These are phyloP conservation scores for Amiota mariae DNA, from an alignment of 2,888 invertebrate genomes.

Conservation along the genomic window DNA sequence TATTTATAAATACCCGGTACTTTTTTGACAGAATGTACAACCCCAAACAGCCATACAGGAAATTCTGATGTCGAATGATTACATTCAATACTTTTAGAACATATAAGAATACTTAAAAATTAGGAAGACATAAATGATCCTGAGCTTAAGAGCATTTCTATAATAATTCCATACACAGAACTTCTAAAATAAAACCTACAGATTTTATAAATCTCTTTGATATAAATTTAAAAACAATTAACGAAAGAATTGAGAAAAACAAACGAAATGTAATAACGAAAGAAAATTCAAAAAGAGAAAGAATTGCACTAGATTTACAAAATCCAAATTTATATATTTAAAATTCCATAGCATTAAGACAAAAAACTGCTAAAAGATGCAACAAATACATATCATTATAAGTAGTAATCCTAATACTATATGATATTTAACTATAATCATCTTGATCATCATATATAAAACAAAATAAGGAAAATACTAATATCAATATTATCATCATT, in stretches of 20 bases:
- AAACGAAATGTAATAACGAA: conserved; percentile 21
- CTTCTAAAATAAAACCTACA: too few relatives aligned
- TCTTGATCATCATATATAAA: too few relatives aligned
- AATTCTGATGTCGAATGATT: too few relatives aligned
- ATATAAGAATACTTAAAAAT: conserved; percentile 21
- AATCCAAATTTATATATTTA: conserved; percentile 18
- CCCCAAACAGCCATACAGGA: conserved; percentile 38
- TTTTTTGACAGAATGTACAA: too few relatives aligned
- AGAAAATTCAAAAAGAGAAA: too few relatives aligned
- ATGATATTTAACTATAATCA: too few relatives aligned
- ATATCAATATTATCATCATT: too few relatives aligned
- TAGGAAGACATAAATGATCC: conserved; percentile 7
- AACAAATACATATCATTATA: conserved; percentile 30
- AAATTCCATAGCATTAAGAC: conserved; percentile 25
- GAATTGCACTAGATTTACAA: conserved; percentile 14
- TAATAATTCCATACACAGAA: neutral
- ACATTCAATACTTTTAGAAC: too few relatives aligned
- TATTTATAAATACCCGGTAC: too few relatives aligned
- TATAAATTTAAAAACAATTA: too few relatives aligned
- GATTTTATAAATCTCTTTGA: too few relatives aligned
- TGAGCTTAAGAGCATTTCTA: conserved; percentile 13
- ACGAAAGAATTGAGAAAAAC: conserved; percentile 11
- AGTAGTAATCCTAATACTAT: conserved; percentile 35
- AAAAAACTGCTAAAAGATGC: conserved; percentile 30
- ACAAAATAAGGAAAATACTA: too few relatives aligned